Conservation (phyloP, 2,888 invertebrate species). For the Platycnemis pennipes region DNA sequence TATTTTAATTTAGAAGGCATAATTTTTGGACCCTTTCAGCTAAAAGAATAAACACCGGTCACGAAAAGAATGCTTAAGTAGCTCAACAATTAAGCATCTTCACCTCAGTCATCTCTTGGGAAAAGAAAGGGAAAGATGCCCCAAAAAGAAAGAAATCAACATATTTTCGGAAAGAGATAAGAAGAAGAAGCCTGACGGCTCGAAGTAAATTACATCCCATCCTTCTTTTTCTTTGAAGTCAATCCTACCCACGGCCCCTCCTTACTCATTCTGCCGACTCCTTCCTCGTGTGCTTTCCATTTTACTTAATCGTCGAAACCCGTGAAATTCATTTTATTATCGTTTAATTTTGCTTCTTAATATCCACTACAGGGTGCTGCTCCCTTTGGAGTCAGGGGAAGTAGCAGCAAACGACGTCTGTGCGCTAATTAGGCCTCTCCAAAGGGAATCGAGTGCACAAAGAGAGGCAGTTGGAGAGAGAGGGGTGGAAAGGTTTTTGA, state of each 20-base stretch:
- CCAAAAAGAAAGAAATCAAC: conserved; percentile 40
- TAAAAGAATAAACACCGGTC: conserved; percentile 1
- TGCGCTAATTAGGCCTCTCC: conserved; percentile 52
- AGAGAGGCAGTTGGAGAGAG: background rate
- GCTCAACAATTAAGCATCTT: conserved; percentile 4
- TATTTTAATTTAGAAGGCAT: background rate
- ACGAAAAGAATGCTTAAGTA: background rate
- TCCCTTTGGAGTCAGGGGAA: background rate
- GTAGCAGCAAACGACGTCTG: conserved; percentile 37
- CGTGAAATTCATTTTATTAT: conserved; percentile 62
- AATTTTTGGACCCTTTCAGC: background rate
- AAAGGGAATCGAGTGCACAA: conserved; percentile 27
- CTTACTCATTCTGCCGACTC: background rate
- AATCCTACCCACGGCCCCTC: background rate
- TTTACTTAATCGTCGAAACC: conserved; percentile 28
- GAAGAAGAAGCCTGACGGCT: background rate
- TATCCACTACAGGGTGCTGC: conserved; percentile 43
- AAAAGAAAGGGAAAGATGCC: no score
- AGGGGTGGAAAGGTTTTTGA: background rate
- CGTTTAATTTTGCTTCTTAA: conserved; percentile 59
- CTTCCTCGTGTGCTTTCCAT: no score
- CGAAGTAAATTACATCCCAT: conserved; percentile 43
- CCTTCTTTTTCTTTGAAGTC: conserved; percentile 42
- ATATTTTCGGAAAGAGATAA: conserved; percentile 5
- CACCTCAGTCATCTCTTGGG: background rate